phyloP scores from a whole-genome alignment of 2,797 vertebrate species.

The Ibycter americanus region DNA sequence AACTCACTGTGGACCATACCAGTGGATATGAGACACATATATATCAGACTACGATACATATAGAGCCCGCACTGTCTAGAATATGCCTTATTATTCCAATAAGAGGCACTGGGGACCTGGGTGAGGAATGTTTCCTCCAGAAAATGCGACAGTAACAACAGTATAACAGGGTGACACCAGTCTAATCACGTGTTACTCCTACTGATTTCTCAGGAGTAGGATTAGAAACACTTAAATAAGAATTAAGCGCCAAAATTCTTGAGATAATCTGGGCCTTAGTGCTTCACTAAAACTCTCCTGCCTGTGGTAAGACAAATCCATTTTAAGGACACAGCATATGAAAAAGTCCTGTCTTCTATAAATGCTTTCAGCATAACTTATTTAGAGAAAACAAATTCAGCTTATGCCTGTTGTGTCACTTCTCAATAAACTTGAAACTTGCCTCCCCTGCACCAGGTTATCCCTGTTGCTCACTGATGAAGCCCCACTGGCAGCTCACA shows the following conservation, averaged over 20 bases:
- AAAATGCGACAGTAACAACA: not conserved
- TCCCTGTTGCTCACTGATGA: not conserved
- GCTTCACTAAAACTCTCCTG: not conserved
- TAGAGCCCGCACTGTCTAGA: accelerated
- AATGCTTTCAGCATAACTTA: accelerated
- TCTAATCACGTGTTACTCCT: not conserved
- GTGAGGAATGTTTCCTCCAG: not conserved
- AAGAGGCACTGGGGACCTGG: accelerated
- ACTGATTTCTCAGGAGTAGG: not conserved
- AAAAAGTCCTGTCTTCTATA: not conserved
- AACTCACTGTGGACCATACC: not conserved
- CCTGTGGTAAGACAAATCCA: not conserved
- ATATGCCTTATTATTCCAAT: not conserved
- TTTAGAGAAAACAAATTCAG: not conserved
- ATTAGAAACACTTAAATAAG: not conserved
- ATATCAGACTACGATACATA: accelerated
- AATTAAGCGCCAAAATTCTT: not conserved
- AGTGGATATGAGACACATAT: accelerated
- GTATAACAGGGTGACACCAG: not conserved
- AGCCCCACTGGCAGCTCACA: not conserved
- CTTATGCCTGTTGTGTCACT: not conserved
- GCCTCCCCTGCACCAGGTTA: not conserved
- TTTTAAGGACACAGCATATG: not conserved
- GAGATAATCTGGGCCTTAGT: not conserved
- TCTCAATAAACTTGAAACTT: not conserved